These are phyloP conservation scores for Haliclystus octoradiatus DNA, from an alignment of 30 jellyfish, hydroid and myxozoan genomes.

Conservation along the genomic window DNA sequence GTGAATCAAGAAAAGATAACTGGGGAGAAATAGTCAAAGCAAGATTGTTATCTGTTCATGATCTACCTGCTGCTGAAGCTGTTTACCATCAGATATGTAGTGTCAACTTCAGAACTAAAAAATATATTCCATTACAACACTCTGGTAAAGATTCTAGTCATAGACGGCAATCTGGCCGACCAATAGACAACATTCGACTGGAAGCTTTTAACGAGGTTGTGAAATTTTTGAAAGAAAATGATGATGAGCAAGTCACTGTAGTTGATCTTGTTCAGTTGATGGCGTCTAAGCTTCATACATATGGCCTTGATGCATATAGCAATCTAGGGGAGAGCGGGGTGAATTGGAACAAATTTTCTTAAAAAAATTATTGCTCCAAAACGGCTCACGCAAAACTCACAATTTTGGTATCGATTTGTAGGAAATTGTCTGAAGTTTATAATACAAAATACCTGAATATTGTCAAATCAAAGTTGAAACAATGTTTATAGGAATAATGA, in stretches of 20 bases:
- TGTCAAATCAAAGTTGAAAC: no score
- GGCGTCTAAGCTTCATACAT: conserved; percentile 5
- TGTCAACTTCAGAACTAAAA: conserved; percentile 38
- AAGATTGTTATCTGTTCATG: conserved; percentile 18
- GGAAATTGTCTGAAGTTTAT: no score
- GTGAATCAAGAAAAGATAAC: conserved; percentile 34
- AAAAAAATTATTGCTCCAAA: no score
- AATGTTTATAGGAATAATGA: no score
- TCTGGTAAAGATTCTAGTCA: background rate
- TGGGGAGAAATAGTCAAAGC: conserved; percentile 35
- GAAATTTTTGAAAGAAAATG: conserved; percentile 20
- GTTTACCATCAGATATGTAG: conserved; percentile 44
- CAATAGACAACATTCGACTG: conserved; percentile 15
- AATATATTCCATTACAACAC: conserved; percentile 25
- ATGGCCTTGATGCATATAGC: conserved; percentile 14
- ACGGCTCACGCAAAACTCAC: no score
- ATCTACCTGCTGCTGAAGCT: conserved; percentile 44
- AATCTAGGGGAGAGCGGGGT: no score
- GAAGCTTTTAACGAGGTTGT: conserved; percentile 20
- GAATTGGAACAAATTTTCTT: no score
- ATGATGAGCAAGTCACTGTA: conserved; percentile 38
- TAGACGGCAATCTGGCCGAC: conserved; percentile 16
- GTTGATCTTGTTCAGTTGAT: conserved; percentile 32
- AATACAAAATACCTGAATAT: no score
- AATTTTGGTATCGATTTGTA: no score